Conservation (phyloP, 2,888 invertebrate genomes). For the Theodoxus fluviatilis region DNA sequence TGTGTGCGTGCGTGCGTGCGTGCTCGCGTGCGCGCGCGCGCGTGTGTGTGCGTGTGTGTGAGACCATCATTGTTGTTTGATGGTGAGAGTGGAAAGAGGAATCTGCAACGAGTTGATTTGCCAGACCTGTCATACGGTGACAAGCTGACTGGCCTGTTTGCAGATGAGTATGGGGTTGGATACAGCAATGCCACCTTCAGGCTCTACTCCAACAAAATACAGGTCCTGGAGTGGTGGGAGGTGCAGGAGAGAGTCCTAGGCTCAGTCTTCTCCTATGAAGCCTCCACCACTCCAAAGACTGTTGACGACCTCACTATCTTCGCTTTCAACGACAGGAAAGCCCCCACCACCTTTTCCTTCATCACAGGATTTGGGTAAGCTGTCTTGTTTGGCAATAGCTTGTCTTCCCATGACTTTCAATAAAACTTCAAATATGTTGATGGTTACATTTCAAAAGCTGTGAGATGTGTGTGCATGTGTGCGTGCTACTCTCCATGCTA, state of each 20-base stretch:
- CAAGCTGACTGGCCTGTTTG: neutral
- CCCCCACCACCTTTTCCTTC: constrained; percentile 87
- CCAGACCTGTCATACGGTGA: neutral
- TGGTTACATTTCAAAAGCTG: neutral
- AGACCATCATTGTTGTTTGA: neutral
- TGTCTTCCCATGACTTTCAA: neutral
- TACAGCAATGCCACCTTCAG: constrained; percentile 36
- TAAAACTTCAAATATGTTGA: neutral
- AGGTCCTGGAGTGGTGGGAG: constrained; percentile 43
- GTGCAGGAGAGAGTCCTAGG: constrained; percentile 33
- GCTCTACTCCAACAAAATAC: too few species aligned
- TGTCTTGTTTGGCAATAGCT: too few species aligned
- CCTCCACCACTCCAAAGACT: neutral
- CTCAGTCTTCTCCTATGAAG: constrained; percentile 24
- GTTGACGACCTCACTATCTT: constrained; percentile 76
- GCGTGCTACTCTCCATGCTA: too few species aligned
- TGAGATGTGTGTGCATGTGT: too few species aligned
- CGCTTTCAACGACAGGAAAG: constrained; percentile 94
- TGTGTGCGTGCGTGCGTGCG: neutral
- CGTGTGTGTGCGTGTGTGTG: constrained; percentile 2
- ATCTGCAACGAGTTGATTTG: neutral
- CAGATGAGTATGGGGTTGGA: constrained; percentile 28
- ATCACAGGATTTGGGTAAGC: constrained; percentile 92
- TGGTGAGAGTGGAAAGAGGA: too few species aligned
- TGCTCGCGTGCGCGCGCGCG: too few species aligned